phyloP scores from a whole-genome alignment of 2,797 vertebrate species.

The Carduelis carduelis region DNA sequence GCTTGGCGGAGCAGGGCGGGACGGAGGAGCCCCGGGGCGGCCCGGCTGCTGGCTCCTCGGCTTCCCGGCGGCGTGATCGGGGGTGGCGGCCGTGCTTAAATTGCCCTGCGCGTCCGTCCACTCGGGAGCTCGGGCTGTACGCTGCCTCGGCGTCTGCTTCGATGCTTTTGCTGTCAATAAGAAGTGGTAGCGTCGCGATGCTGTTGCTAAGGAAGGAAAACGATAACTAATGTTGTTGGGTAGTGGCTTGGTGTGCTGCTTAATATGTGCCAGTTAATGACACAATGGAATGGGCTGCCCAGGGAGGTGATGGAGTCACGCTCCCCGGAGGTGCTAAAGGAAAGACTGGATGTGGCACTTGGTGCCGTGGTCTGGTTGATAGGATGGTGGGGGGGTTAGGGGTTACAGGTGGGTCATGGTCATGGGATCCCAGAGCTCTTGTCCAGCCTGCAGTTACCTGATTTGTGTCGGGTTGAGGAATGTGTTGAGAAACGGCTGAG shows the following conservation, averaged over 20 bases:
- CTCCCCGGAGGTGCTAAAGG: neutral
- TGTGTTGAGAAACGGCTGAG: no score
- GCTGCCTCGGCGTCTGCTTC: rapidly evolving
- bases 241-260: rapidly evolving
- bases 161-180: rapidly evolving
- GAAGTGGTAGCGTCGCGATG: rapidly evolving
- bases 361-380: rapidly evolving
- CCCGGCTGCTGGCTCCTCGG: neutral
- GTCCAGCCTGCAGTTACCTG: rapidly evolving
- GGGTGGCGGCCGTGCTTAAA: no score
- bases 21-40: neutral
- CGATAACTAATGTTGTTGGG: rapidly evolving
- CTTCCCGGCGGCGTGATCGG: rapidly evolving
- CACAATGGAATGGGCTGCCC: neutral
- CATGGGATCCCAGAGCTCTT: neutral
- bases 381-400: no score
- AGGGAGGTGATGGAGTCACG: neutral
- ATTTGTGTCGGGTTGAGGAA: neutral
- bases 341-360: neutral
- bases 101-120: rapidly evolving
- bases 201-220: neutral
- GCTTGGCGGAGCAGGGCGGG: neutral
- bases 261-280: neutral
- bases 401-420: neutral
- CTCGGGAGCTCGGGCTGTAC: rapidly evolving